Percentiles rank a stretch among this genome's conserved stretches.
phyloP scores from a whole-genome alignment of 2,113 vertebrate genomes.

The Colius striatus region DNA sequence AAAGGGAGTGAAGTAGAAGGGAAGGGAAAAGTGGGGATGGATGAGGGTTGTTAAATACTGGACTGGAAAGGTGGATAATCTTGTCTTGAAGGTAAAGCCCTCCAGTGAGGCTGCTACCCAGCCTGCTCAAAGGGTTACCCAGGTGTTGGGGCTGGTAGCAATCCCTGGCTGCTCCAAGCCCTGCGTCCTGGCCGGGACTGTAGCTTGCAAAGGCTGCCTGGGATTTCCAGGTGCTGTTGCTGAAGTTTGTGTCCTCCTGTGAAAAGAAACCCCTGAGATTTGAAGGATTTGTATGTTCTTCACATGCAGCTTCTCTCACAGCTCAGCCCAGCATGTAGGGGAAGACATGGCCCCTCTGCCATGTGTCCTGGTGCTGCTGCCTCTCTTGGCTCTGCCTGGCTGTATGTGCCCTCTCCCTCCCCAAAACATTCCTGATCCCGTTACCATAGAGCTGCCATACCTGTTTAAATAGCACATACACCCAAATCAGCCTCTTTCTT shows the following conservation, averaged over 20 bases:
- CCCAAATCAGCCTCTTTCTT: background rate
- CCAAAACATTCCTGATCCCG: background rate
- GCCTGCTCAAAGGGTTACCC: background rate
- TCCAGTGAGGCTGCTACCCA: background rate
- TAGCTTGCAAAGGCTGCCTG: fast-evolving
- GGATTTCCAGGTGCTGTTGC: background rate
- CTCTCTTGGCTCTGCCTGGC: background rate
- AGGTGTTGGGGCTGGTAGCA: background rate
- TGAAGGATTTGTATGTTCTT: background rate
- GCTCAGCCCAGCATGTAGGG: background rate
- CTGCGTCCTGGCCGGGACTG: fast-evolving
- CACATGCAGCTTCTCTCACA: fast-evolving
- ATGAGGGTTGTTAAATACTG: constrained; percentile 29
- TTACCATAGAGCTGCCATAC: background rate
- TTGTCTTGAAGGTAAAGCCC: constrained; percentile 10
- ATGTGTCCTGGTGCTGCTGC: fast-evolving
- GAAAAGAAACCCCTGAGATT: background rate
- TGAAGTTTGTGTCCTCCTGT: background rate
- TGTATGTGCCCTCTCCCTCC: background rate
- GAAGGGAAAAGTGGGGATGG: background rate
- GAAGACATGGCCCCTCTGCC: background rate
- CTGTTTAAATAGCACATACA: background rate
- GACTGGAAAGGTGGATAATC: constrained; percentile 47
- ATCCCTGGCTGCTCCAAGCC: background rate
- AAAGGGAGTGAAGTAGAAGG: constrained; percentile 50